A percentile compares a stretch with the other conserved stretches of the same genome.
Conservation (phyloP, 2,113 vertebrate species). For the Aplodontia rufa region DNA sequence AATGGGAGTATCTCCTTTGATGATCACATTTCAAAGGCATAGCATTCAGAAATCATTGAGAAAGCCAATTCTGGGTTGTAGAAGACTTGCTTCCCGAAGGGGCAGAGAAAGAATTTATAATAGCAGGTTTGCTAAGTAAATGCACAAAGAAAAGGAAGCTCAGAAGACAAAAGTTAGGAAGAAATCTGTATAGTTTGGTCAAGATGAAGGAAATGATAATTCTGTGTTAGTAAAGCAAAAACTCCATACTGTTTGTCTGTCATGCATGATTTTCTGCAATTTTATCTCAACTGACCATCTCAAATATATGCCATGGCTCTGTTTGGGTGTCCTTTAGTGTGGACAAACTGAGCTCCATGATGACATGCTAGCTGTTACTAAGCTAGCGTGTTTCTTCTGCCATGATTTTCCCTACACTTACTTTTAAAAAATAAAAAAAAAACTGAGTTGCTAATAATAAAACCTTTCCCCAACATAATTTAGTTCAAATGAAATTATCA, state of each 20-base stretch:
- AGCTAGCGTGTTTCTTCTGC: neutral
- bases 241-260: neutral
- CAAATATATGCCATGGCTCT: neutral
- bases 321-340: neutral
- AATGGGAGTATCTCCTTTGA: neutral
- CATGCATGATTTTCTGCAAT: neutral
- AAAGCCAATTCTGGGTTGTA: neutral
- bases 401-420: neutral
- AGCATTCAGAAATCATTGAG: neutral
- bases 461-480: neutral
- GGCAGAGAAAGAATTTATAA: neutral
- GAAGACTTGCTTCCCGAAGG: neutral
- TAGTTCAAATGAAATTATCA: neutral
- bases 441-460: neutral
- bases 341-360: neutral
- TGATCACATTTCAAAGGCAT: neutral
- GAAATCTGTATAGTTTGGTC: neutral
- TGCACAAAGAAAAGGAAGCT: neutral
- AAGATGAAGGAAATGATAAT: neutral
- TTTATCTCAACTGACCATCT: neutral
- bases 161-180: neutral
- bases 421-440: neutral
- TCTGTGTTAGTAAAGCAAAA: neutral
- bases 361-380: neutral
- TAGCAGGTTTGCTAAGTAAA: neutral